These are phyloP conservation scores for Ommatoiulus sabulosus DNA, from an alignment of 2,888 invertebrate species.

Conservation along the genomic window DNA sequence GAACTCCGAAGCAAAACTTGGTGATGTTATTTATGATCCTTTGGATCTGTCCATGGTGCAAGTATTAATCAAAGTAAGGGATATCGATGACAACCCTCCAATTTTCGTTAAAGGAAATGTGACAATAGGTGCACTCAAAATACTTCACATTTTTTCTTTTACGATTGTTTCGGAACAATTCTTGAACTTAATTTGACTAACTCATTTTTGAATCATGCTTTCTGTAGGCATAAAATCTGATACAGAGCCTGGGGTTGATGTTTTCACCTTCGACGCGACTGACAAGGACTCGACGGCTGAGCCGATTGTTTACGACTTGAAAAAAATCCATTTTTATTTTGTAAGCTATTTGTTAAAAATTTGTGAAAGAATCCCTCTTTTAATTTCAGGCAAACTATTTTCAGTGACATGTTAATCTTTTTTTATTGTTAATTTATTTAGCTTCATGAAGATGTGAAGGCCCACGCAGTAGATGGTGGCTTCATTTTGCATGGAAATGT, in stretches of 20 bases:
- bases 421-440: conserved; percentile 12
- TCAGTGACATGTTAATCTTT: neutral
- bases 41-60: conserved; percentile 73
- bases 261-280: conserved; percentile 76
- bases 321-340: conserved; percentile 73
- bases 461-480: conserved; percentile 65
- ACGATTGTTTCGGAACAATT: neutral
- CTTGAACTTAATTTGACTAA: neutral
- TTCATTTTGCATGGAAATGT: conserved; percentile 79
- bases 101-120: conserved; percentile 75
- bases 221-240: conserved; percentile 76
- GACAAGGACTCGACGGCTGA: conserved; percentile 78
- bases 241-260: conserved; percentile 78
- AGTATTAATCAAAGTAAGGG: conserved; percentile 75
- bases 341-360: conserved; percentile 57
- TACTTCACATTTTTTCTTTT: neutral
- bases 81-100: conserved; percentile 82
- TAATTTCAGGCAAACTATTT: neutral
- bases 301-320: conserved; percentile 75
- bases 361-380: too few species aligned
- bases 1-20: neutral
- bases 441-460: conserved; percentile 59
- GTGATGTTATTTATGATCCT: conserved; percentile 71
- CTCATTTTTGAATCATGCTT: conserved; percentile 48
- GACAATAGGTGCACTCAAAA: conserved; percentile 71